These are phyloP conservation scores for Dromiciops gliroides DNA, from an alignment of 2,113 vertebrate species.

Conservation along the genomic window DNA sequence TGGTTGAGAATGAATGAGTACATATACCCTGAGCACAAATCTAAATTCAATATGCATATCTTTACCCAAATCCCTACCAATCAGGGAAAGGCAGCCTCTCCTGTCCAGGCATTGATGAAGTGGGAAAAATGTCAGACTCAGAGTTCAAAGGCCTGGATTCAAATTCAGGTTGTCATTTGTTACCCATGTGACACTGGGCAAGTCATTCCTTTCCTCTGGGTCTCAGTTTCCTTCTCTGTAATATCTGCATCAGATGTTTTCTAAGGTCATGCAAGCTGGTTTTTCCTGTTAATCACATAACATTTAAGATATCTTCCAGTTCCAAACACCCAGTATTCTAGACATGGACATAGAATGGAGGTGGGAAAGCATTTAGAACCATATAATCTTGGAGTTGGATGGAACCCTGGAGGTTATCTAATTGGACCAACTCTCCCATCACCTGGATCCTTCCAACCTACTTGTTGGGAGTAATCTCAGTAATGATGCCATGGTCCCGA, in stretches of 20 bases:
- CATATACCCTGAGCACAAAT: slow-evolving; percentile 81
- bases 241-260: background rate
- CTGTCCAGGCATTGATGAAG: background rate
- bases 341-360: background rate
- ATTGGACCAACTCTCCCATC: background rate
- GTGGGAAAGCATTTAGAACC: background rate
- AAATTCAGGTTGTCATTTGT: background rate
- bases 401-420: background rate
- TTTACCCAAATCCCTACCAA: slow-evolving; percentile 58
- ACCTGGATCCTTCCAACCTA: background rate
- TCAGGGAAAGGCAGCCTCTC: background rate
- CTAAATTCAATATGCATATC: slow-evolving; percentile 81
- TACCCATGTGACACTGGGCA: background rate
- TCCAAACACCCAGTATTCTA: background rate
- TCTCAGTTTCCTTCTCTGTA: background rate
- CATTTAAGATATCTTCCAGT: background rate
- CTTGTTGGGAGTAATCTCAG: background rate
- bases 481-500: background rate
- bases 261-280: background rate
- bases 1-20: slow-evolving; percentile 81
- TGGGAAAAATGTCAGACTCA: background rate
- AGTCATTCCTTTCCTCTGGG: background rate
- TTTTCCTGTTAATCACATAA: background rate
- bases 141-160: background rate
- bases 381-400: background rate